Conservation (phyloP, 2,888 invertebrate genomes). For the Luffia ferchaultella region DNA sequence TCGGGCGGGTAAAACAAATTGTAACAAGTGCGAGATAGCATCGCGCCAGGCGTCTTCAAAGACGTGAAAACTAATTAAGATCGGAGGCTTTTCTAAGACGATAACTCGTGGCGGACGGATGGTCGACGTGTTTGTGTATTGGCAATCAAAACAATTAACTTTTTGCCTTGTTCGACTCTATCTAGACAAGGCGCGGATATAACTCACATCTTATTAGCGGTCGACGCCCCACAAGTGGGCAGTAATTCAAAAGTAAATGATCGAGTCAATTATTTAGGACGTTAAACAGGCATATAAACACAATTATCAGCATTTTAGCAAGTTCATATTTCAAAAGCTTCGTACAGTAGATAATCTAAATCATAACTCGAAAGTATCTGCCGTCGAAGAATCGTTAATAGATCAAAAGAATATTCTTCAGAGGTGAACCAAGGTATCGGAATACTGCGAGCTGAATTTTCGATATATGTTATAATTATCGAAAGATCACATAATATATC, state of each 20-base stretch:
- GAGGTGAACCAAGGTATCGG: too few relatives aligned
- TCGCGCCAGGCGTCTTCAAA: conserved; percentile 59
- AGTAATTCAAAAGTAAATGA: conserved; percentile 60
- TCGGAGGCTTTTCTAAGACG: conserved; percentile 60
- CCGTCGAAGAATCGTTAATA: too few relatives aligned
- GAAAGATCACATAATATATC: too few relatives aligned
- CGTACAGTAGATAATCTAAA: too few relatives aligned
- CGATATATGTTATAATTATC: too few relatives aligned
- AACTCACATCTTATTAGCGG: conserved; percentile 2
- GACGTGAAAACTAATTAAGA: conserved; percentile 66
- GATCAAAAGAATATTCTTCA: too few relatives aligned
- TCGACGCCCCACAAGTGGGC: conserved; percentile 26
- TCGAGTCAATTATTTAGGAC: conserved; percentile 45
- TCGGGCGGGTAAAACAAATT: conserved; percentile 63
- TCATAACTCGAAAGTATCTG: too few relatives aligned
- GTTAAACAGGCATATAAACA: too few relatives aligned
- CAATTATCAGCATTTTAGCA: too few relatives aligned
- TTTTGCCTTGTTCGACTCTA: conserved; percentile 47
- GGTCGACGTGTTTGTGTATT: conserved; percentile 54
- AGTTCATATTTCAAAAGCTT: too few relatives aligned
- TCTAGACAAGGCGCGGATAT: conserved; percentile 37
- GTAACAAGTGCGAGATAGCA: conserved; percentile 59
- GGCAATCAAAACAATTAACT: conserved; percentile 64
- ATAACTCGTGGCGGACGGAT: conserved; percentile 53
- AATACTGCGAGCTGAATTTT: too few relatives aligned